phyloP scores from a whole-genome alignment of 2,888 invertebrate species.

The Ophioninae sp. region DNA sequence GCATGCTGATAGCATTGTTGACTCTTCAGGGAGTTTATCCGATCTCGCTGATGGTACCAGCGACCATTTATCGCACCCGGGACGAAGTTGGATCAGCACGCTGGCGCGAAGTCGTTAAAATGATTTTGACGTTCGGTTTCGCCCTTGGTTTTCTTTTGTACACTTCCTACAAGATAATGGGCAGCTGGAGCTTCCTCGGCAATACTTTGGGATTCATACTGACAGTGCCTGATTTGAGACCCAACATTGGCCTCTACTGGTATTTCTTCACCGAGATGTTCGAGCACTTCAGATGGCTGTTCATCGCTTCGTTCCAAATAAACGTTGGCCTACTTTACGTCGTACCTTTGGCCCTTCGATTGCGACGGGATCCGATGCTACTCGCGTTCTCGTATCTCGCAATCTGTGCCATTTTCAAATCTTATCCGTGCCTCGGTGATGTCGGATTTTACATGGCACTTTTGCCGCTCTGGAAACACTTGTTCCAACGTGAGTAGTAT shows the following conservation, averaged over 20 bases:
- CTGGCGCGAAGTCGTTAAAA: slow-evolving; percentile 82
- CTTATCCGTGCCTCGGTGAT: slow-evolving; percentile 98
- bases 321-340: slow-evolving; percentile 96
- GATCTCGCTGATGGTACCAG: slow-evolving; percentile 90
- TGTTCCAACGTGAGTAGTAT: slow-evolving; percentile 90
- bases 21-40: slow-evolving; percentile 93
- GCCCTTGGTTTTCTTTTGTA: slow-evolving; percentile 84
- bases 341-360: slow-evolving; percentile 91
- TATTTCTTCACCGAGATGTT: slow-evolving; percentile 99
- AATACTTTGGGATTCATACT: slow-evolving; percentile 86
- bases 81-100: slow-evolving; percentile 82
- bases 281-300: slow-evolving; percentile 97
- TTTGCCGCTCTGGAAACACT: slow-evolving; percentile 94
- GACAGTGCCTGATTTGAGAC: slow-evolving; percentile 95
- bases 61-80: slow-evolving; percentile 87
- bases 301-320: slow-evolving; percentile 98
- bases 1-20: slow-evolving; percentile 88
- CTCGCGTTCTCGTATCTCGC: slow-evolving; percentile 90
- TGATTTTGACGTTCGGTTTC: slow-evolving; percentile 82
- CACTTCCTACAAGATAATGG: slow-evolving; percentile 85
- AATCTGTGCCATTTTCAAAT: slow-evolving; percentile 95
- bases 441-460: slow-evolving; percentile 95
- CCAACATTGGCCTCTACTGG: slow-evolving; percentile 99
- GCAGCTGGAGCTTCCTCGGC: slow-evolving; percentile 82
- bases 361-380: slow-evolving; percentile 90